Percentiles rank a stretch among this genome's conserved stretches.
Evolutionary conservation across 2,797 vertebrate genomes (phyloP).

Genomic region (Mallotus villosus): DNA sequence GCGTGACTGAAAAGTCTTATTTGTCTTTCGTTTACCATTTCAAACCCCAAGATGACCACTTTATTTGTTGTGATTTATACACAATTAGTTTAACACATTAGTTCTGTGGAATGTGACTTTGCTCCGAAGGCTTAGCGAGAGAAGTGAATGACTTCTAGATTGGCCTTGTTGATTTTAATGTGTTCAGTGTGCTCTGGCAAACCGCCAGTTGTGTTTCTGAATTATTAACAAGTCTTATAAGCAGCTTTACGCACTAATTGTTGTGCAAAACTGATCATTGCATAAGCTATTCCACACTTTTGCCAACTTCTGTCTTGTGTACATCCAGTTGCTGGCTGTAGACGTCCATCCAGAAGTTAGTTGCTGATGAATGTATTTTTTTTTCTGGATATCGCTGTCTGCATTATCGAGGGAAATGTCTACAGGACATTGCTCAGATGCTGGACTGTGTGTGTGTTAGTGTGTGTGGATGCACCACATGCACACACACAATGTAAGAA

Average conservation of each 20-base stretch:
- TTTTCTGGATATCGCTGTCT: not conserved
- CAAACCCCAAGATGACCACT: conserved; percentile 4
- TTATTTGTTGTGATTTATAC: conserved; percentile 6
- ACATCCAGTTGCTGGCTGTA: conserved; percentile 24
- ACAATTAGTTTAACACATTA: conserved; percentile 23
- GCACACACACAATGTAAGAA: not conserved
- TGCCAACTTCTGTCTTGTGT: conserved; percentile 49
- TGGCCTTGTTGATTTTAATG: conserved; percentile 37
- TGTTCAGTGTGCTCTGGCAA: not conserved
- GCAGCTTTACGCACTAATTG: too few relatives aligned
- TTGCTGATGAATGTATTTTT: conserved; percentile 16
- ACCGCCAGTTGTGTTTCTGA: not conserved
- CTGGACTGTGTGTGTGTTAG: conserved; percentile 17
- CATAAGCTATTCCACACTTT: conserved; percentile 54
- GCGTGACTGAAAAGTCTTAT: conserved; percentile 32
- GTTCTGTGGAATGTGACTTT: conserved; percentile 45
- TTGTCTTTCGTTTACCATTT: conserved; percentile 16
- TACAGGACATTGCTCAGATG: not conserved
- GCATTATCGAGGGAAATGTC: not conserved
- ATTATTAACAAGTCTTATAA: not conserved
- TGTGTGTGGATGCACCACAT: not conserved
- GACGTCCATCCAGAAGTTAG: not conserved
- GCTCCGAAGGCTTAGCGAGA: conserved; percentile 25
- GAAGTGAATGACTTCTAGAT: conserved; percentile 30
- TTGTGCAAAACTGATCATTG: conserved; percentile 1